These are phyloP conservation scores for Columba janthina DNA, from an alignment of 2,113 vertebrate species.

Conservation along the genomic window DNA sequence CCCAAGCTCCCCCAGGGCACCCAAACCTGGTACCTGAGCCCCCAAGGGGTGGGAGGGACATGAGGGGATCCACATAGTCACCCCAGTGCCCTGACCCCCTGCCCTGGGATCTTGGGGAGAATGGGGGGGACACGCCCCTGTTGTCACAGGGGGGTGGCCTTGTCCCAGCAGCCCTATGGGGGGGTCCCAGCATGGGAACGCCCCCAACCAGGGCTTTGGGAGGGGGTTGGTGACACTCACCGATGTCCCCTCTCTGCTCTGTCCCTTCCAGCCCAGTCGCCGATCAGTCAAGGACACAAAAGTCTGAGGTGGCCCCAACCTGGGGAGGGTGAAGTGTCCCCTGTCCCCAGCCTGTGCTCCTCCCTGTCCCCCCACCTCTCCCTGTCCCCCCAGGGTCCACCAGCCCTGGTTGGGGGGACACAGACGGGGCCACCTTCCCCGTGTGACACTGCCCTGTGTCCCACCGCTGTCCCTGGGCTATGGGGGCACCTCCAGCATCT, in stretches of 20 bases:
- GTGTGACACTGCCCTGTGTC: too few relatives aligned
- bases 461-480: too few relatives aligned
- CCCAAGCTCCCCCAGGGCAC: too few relatives aligned
- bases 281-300: background rate
- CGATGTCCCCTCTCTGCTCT: rapidly evolving
- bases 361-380: background rate
- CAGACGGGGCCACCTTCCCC: too few relatives aligned
- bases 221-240: rapidly evolving
- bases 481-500: too few relatives aligned
- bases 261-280: background rate
- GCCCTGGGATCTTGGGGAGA: background rate
- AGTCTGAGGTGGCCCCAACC: background rate
- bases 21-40: too few relatives aligned
- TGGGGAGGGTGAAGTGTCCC: background rate
- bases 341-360: background rate
- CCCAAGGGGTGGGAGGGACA: too few relatives aligned
- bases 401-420: too few relatives aligned
- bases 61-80: background rate
- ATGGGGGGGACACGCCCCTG: too few relatives aligned
- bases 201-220: rapidly evolving
- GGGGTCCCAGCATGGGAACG: background rate
- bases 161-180: background rate
- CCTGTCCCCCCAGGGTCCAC: background rate
- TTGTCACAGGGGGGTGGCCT: background rate
- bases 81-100: background rate